phyloP scores from a whole-genome alignment of 2,888 invertebrate species.

The Thymelicus sylvestris region DNA sequence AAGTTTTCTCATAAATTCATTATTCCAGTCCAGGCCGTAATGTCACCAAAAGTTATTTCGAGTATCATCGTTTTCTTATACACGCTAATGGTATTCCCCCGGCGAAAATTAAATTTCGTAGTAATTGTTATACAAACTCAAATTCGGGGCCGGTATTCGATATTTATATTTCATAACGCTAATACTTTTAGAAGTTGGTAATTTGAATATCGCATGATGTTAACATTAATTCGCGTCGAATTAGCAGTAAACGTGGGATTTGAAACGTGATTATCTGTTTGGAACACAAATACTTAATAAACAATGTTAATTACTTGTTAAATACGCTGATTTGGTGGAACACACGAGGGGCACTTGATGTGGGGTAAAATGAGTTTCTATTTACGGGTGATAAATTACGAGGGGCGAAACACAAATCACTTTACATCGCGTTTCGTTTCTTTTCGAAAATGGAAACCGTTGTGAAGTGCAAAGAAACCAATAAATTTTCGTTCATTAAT shows the following conservation, averaged over 20 bases:
- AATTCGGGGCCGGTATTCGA: constrained; percentile 16
- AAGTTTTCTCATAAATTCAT: constrained; percentile 30
- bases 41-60: constrained; percentile 28
- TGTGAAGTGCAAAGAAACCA: constrained; percentile 8
- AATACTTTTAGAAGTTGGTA: constrained; percentile 26
- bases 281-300: constrained; percentile 23
- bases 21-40: constrained; percentile 22
- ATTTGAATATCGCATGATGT: constrained; percentile 16
- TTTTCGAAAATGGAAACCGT: constrained; percentile 11
- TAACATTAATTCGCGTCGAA: constrained; percentile 14
- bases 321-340: constrained; percentile 26
- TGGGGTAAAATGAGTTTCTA: constrained; percentile 1
- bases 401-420: constrained; percentile 5
- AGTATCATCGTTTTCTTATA: constrained; percentile 35
- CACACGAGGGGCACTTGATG: not conserved
- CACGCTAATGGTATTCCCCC: constrained; percentile 25
- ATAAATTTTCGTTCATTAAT: constrained; percentile 24
- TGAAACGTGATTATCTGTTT: constrained; percentile 30
- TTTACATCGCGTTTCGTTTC: not conserved
- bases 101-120: constrained; percentile 27
- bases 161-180: constrained; percentile 36
- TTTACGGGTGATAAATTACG: not conserved
- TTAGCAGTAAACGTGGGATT: constrained; percentile 24
- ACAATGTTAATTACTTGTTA: constrained; percentile 26
- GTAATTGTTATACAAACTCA: constrained; percentile 36